phyloP scores from a whole-genome alignment of 2,888 invertebrate species.

The Acanthosepion pharaonis region DNA sequence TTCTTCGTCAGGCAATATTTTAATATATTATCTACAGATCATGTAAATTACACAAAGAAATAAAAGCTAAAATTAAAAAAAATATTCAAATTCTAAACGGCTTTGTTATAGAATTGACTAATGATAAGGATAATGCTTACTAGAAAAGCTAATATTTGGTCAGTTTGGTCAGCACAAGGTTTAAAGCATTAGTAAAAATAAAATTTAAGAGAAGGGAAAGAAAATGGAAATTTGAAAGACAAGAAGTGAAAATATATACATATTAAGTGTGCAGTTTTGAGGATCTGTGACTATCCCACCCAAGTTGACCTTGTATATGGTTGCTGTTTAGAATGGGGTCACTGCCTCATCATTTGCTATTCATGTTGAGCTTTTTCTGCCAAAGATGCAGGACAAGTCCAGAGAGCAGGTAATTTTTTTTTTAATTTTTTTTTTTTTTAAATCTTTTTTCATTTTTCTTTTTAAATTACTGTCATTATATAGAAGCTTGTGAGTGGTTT shows the following conservation, averaged over 20 bases:
- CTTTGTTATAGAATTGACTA: not conserved
- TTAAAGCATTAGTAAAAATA: not conserved
- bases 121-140: not conserved
- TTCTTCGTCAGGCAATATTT: not conserved
- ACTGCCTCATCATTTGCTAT: slow-evolving; percentile 33
- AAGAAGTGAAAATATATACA: slow-evolving; percentile 33
- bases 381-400: slow-evolving; percentile 33
- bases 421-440: not conserved
- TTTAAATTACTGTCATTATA: not conserved
- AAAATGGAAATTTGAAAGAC: not conserved
- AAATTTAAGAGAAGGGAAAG: not conserved
- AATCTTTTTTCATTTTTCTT: not conserved
- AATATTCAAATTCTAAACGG: not conserved
- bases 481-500: slow-evolving; percentile 20
- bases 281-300: slow-evolving; percentile 22
- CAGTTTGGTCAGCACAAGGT: not conserved
- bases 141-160: not conserved
- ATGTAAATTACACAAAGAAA: not conserved
- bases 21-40: too few species aligned
- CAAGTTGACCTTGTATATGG: slow-evolving; percentile 33
- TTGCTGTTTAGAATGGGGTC: slow-evolving; percentile 33
- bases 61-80: not conserved
- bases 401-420: slow-evolving; percentile 33
- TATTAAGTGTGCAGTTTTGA: slow-evolving; percentile 18
- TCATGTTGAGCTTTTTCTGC: slow-evolving; percentile 33